These are phyloP conservation scores for Silurus glanis DNA, from an alignment of 2,113 vertebrate genomes.

Conservation along the genomic window DNA sequence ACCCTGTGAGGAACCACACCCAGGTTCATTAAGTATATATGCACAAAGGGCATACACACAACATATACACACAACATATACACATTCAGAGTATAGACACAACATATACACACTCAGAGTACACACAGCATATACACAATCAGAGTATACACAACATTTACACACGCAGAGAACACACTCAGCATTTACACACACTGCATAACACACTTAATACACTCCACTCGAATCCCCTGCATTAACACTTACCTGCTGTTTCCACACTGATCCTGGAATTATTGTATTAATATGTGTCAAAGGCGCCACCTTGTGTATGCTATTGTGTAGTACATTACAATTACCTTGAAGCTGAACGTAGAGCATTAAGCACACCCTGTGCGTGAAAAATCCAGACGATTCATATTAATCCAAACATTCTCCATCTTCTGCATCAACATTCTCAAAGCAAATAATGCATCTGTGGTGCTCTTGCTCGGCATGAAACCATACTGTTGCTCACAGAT, in stretches of 20 bases:
- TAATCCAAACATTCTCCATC: no score
- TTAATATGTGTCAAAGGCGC: background rate
- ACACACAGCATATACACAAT: background rate
- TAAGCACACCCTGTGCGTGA: background rate
- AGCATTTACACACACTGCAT: background rate
- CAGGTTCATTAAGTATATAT: background rate
- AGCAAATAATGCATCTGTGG: no score
- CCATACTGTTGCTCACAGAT: no score
- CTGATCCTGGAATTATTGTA: background rate
- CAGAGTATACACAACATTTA: background rate
- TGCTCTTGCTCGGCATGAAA: no score
- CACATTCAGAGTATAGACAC: background rate
- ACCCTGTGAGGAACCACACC: background rate
- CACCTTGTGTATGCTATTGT: slow-evolving; percentile 1
- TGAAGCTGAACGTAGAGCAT: background rate
- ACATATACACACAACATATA: background rate
- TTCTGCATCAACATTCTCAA: no score
- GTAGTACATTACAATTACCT: background rate
- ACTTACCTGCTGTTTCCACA: background rate
- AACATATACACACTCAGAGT: background rate
- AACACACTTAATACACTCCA: background rate
- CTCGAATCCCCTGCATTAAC: background rate
- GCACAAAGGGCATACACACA: background rate
- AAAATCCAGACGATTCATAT: no score
- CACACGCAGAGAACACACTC: background rate